These are phyloP conservation scores for Tetraodon nigroviridis DNA, from an alignment of 2,113 vertebrate genomes.

Conservation along the genomic window DNA sequence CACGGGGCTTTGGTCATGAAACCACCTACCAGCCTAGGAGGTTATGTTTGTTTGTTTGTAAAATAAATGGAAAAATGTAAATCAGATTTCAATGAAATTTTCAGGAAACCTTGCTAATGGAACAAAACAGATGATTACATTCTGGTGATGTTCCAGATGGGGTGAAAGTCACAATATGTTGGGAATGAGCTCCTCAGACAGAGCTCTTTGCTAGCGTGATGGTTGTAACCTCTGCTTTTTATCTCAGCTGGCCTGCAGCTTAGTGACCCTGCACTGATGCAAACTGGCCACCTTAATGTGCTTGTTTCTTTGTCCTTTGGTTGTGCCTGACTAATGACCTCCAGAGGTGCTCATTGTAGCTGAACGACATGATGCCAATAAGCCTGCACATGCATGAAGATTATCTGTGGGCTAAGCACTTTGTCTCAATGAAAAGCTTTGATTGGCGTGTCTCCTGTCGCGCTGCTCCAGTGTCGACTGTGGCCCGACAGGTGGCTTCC, in stretches of 20 bases:
- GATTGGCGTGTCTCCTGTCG: conserved; percentile 35
- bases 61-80: no score
- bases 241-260: conserved; percentile 4
- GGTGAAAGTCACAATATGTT: not conserved
- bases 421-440: conserved; percentile 18
- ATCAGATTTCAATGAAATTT: no score
- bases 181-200: not conserved
- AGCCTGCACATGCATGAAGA: not conserved
- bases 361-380: not conserved
- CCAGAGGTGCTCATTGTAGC: conserved; percentile 22
- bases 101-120: no score
- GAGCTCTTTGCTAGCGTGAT: conserved; percentile 16
- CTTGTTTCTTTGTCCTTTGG: conserved; percentile 27
- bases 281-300: not conserved
- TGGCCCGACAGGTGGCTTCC: conserved; percentile 39
- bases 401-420: not conserved
- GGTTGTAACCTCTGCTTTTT: conserved; percentile 52
- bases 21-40: no score
- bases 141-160: not conserved
- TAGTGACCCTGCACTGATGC: conserved; percentile 24
- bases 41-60: no score
- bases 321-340: conserved; percentile 34
- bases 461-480: conserved; percentile 7
- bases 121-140: not conserved
- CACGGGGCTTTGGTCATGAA: no score